Evolutionary conservation across 1,140 invertebrate genomes (phyloP).

Genomic region (Cecropterus lyciades): DNA sequence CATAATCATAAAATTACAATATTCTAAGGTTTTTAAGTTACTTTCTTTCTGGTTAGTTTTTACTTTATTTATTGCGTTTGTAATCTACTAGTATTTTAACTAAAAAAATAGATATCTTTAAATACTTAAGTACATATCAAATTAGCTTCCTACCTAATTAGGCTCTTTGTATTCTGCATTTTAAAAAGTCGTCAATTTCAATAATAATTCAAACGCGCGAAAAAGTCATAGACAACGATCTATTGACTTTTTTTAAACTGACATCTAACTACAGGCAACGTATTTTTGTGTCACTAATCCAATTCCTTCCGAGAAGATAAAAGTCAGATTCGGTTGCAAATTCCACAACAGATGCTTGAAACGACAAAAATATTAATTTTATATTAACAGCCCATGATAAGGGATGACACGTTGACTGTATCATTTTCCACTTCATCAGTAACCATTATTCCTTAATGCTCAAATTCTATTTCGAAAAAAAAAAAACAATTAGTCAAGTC

Average conservation of each 20-base stretch:
- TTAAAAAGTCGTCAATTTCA: no score
- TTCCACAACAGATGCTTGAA: slow-evolving; percentile 7
- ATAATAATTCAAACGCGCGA: no score
- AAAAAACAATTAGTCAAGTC: slow-evolving; percentile 7
- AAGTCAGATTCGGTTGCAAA: slow-evolving; percentile 31
- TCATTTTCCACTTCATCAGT: slow-evolving; percentile 81
- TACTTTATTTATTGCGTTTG: no score
- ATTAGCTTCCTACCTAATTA: no score
- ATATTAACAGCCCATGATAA: slow-evolving; percentile 76
- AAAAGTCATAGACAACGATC: neutral
- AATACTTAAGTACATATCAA: no score
- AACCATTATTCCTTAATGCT: slow-evolving; percentile 66
- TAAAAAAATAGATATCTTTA: no score
- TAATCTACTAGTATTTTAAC: no score
- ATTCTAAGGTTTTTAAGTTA: no score
- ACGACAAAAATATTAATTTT: slow-evolving; percentile 77
- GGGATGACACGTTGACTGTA: slow-evolving; percentile 77
- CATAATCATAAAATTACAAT: no score
- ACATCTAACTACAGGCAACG: neutral
- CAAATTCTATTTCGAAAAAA: slow-evolving; percentile 42
- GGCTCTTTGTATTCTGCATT: no score
- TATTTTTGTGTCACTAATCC: neutral
- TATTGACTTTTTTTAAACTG: no score
- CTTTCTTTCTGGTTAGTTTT: no score
- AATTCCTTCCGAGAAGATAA: neutral